Evolutionary conservation across 2,797 vertebrate genomes (phyloP), one percentile per base, ranked within the genome.

Genomic region (Nyctalus aviator): DNA sequence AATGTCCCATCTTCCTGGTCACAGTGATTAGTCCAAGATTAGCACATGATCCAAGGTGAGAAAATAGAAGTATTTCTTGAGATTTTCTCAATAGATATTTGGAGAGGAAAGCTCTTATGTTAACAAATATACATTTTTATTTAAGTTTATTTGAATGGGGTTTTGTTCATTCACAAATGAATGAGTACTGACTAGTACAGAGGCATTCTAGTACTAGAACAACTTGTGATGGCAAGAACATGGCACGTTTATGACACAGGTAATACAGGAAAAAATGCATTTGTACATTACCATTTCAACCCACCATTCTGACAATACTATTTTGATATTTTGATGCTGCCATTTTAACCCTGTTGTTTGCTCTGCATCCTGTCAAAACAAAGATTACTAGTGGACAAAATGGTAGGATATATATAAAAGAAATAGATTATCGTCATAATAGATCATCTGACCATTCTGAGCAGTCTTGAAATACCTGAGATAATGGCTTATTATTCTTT

Each of bases 181-280:
- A 41, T 44, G 12, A 50, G 13, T 64, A 32, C 64, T 76, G 46
- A 30, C 18, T 32, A 25, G 12, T 8, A 20, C 21, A 44, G n/a
- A 79, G 27, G 48, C 13, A 25, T 15, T 59, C 50, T 35, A 35
- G 7, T 15, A 85, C 73, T 35, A 76, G 6, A 64, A 37, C 2
- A 27, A 8, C 18, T 14, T 5, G 11, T 15, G 46, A 68, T 3
- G 9, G 11, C 23, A 53, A 71, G 30, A 55, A 18, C 6, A 1
- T 3, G 32, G 21, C 12, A 17, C 5, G 5, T 7, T 4, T 3
- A 8, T 18, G 5, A 7, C 8, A 21, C 0, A 71, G 76, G 7
- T 62, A 15, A 46, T 6, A 32, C 2, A 44, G 41, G 32, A 20
- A 75, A n/a, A 41, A n/a, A 6, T 21, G 50, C 4, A 7, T 20